These are phyloP conservation scores for Girardinichthys multiradiatus DNA, from an alignment of 2,113 vertebrate genomes.

Conservation along the genomic window DNA sequence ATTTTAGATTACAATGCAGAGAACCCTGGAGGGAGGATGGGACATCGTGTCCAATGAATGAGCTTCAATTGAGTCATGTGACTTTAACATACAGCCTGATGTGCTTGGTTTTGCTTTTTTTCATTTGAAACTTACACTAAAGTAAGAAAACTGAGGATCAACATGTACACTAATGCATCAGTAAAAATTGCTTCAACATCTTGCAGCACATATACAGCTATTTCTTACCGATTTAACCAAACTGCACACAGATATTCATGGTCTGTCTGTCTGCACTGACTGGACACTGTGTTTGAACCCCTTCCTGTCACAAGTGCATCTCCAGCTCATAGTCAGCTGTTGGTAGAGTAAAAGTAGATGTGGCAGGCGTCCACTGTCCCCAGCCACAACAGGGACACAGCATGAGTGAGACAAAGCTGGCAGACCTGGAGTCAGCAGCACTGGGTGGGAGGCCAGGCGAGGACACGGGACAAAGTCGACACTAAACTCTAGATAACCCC, in stretches of 20 bases:
- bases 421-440: conserved; percentile 16
- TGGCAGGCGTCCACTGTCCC: conserved; percentile 50
- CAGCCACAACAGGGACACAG: conserved; percentile 41
- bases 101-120: too few relatives aligned
- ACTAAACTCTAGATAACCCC: conserved; percentile 65
- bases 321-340: conserved; percentile 20
- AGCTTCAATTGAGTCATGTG: neutral
- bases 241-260: conserved; percentile 15
- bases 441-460: conserved; percentile 20
- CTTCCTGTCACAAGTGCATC: conserved; percentile 42
- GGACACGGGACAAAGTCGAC: conserved; percentile 43
- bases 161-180: neutral
- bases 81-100: neutral
- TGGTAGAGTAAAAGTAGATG: conserved; percentile 29
- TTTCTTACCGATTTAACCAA: neutral
- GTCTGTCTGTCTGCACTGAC: conserved; percentile 4
- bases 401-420: neutral
- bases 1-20: too few relatives aligned
- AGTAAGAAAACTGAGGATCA: neutral
- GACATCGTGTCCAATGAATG: neutral
- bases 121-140: too few relatives aligned
- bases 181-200: conserved; percentile 3
- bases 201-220: neutral
- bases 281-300: conserved; percentile 25
- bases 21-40: neutral